Conservation (phyloP, 1,140 invertebrate species). For the Condylostylus longicornis region DNA sequence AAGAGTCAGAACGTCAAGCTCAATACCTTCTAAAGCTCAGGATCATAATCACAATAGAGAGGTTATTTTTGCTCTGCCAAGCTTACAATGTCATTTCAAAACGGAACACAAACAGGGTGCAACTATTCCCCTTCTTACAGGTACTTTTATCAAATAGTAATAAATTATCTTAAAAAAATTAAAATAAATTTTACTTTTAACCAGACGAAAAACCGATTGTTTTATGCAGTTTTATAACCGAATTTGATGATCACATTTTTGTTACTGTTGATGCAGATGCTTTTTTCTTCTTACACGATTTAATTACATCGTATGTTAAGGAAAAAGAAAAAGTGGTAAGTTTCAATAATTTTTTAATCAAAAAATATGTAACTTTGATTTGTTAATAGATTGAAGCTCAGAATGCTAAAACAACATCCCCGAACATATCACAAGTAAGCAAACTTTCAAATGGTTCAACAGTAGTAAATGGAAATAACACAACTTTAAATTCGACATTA, state of each 20-base stretch:
- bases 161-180: slow-evolving; percentile 5
- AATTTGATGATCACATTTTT: slow-evolving; percentile 96
- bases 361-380: background rate
- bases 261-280: slow-evolving; percentile 95
- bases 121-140: slow-evolving; percentile 50
- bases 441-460: slow-evolving; percentile 4
- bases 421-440: slow-evolving; percentile 28
- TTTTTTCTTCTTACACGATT: slow-evolving; percentile 93
- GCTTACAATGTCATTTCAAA: slow-evolving; percentile 80
- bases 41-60: slow-evolving; percentile 82
- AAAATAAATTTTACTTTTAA: slow-evolving; percentile 8
- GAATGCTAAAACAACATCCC: slow-evolving; percentile 23
- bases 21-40: slow-evolving; percentile 42
- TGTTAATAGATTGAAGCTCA: slow-evolving; percentile 21
- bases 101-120: slow-evolving; percentile 76
- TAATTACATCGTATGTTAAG: slow-evolving; percentile 89
- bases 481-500: too few species aligned
- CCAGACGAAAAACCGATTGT: slow-evolving; percentile 74
- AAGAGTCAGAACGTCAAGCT: slow-evolving; percentile 24
- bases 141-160: slow-evolving; percentile 29
- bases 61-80: slow-evolving; percentile 88
- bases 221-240: slow-evolving; percentile 92
- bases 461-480: too few species aligned
- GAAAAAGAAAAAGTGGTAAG: slow-evolving; percentile 75
- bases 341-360: slow-evolving; percentile 9